A percentile compares a stretch with the other conserved stretches of the same genome.
These are phyloP conservation scores for Anguilla pacifica DNA, from an alignment of 2,797 vertebrate species.

Conservation along the genomic window DNA sequence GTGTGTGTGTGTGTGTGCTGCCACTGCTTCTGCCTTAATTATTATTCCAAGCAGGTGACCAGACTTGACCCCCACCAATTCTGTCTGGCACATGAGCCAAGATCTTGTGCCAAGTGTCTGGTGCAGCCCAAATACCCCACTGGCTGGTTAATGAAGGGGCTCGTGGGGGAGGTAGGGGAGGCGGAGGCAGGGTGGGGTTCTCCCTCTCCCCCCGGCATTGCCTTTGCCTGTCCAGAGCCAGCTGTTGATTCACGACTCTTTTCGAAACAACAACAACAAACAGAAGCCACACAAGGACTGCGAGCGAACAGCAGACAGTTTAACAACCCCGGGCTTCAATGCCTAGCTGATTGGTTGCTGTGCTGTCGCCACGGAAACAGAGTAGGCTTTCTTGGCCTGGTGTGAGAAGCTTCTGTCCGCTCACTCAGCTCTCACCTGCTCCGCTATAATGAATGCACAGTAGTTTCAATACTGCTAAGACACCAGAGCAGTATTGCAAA, in stretches of 20 bases:
- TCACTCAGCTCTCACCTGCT: conserved; percentile 58
- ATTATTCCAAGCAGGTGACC: conserved; percentile 81
- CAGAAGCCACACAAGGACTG: conserved; percentile 64
- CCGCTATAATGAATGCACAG: conserved; percentile 53
- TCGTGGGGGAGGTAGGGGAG: conserved; percentile 45
- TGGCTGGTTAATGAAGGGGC: conserved; percentile 76
- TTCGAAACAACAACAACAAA: conserved; percentile 66
- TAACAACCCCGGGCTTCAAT: conserved; percentile 43
- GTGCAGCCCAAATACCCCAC: conserved; percentile 71
- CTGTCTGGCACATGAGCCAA: conserved; percentile 74
- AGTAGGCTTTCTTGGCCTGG: conserved; percentile 55
- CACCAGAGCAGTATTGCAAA: conserved; percentile 53
- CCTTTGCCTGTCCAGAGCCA: conserved; percentile 62
- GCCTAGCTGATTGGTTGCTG: conserved; percentile 58
- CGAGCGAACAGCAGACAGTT: conserved; percentile 39
- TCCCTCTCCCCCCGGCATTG: conserved; percentile 53
- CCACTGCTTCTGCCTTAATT: conserved; percentile 68
- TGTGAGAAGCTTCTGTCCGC: conserved; percentile 42
- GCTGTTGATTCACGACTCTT: conserved; percentile 76
- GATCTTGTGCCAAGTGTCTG: conserved; percentile 77
- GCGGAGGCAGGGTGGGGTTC: conserved; percentile 29
- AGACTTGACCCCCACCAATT: conserved; percentile 75
- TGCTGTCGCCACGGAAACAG: conserved; percentile 69
- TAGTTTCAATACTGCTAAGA: conserved; percentile 54
- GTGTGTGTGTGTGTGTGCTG: conserved; percentile 52